Evolutionary conservation across 2,888 invertebrate species (phyloP).

Genomic region (Alloplasta piceator): DNA sequence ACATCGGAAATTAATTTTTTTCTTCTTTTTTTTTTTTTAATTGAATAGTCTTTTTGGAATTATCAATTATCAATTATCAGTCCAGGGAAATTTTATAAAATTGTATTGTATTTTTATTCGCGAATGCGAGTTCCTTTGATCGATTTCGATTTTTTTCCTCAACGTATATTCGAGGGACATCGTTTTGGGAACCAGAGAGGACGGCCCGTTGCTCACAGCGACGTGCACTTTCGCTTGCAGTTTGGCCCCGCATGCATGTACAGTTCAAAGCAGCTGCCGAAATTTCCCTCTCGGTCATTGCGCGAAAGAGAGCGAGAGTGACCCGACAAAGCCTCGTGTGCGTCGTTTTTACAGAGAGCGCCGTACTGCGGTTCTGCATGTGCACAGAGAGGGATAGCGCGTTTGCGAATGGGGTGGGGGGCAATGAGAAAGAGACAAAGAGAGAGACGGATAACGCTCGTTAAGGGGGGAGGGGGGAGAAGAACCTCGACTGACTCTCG

Average conservation of each 20-base stretch:
- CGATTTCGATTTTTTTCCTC: no score
- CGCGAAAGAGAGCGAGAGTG: conserved; percentile 80
- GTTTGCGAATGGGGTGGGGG: conserved; percentile 16
- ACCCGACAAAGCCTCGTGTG: conserved; percentile 80
- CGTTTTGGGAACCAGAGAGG: conserved; percentile 51
- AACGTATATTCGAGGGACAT: conserved; percentile 16
- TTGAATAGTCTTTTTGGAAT: not conserved
- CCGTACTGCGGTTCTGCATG: conserved; percentile 4
- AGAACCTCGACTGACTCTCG: not conserved
- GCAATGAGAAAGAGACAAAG: conserved; percentile 20
- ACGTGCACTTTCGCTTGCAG: conserved; percentile 77
- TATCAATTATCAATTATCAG: not conserved
- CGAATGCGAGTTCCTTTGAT: not conserved
- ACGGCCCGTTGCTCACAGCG: conserved; percentile 59
- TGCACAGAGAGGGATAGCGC: conserved; percentile 5
- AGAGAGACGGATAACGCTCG: conserved; percentile 8
- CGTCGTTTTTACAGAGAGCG: conserved; percentile 1
- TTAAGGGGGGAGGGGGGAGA: conserved; percentile 29
- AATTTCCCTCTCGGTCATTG: conserved; percentile 82
- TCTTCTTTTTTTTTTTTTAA: no score
- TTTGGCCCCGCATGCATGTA: conserved; percentile 71
- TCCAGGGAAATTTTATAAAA: not conserved
- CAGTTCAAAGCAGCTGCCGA: conserved; percentile 82
- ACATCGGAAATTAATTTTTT: no score
- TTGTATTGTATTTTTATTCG: not conserved